Percentiles rank a stretch among this genome's conserved stretches.
Evolutionary conservation across 2,797 vertebrate species (phyloP).

Genomic region (Distichodus sexfasciatus): DNA sequence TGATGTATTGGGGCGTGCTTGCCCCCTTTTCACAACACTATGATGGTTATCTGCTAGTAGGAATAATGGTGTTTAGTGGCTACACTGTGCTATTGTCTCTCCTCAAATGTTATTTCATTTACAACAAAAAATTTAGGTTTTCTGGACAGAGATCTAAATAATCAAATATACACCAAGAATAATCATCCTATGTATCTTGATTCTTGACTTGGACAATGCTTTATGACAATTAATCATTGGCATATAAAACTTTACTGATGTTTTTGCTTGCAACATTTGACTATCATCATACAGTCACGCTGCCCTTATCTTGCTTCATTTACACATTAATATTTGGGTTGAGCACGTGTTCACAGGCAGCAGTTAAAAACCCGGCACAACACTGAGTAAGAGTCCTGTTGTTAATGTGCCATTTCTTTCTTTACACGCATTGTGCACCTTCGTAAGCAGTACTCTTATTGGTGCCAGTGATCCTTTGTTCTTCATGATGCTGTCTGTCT

Average conservation of each 20-base stretch:
- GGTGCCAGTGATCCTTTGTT: slow-evolving; percentile 8
- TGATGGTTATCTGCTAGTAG: background rate
- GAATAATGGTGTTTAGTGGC: too few relatives aligned
- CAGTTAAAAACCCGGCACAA: too few relatives aligned
- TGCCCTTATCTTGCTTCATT: too few relatives aligned
- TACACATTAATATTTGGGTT: too few relatives aligned
- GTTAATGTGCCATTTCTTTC: slow-evolving; percentile 27
- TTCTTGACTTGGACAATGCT: too few relatives aligned
- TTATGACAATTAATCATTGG: too few relatives aligned
- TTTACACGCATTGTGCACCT: slow-evolving; percentile 6
- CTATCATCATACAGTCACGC: background rate
- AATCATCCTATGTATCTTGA: background rate
- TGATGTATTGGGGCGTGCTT: slow-evolving; percentile 46
- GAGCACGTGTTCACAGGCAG: too few relatives aligned
- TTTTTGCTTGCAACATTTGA: background rate
- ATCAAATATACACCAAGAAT: background rate
- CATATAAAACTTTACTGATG: background rate
- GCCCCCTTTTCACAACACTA: background rate
- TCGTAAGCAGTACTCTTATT: slow-evolving; percentile 13
- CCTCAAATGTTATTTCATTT: background rate
- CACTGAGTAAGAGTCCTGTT: background rate
- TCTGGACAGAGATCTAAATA: background rate
- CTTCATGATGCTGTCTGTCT: slow-evolving; percentile 40
- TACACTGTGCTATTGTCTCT: too few relatives aligned
- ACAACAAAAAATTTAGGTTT: background rate